phyloP scores from a whole-genome alignment of 2,113 vertebrate species.

The Puntigrus tetrazona region DNA sequence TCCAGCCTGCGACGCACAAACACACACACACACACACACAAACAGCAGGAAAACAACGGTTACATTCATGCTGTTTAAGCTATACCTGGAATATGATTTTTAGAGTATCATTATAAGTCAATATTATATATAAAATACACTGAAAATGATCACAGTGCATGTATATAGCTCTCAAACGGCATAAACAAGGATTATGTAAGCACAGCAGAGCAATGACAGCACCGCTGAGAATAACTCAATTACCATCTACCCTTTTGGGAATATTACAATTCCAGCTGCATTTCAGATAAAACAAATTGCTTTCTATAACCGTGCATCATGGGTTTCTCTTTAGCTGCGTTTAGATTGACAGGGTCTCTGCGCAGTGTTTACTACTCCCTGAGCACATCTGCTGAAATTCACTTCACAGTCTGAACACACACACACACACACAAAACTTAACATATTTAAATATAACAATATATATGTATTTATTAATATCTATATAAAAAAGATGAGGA shows the following conservation, averaged over 20 bases:
- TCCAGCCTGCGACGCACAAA: constrained; percentile 82
- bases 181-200: not conserved
- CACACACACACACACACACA: not conserved
- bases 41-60: constrained; percentile 29
- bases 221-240: not conserved
- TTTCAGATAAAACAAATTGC: not conserved
- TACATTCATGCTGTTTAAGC: not conserved
- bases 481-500: too few relatives aligned
- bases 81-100: not conserved
- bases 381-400: not conserved
- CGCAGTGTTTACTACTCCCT: not conserved
- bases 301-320: not conserved
- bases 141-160: not conserved
- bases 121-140: not conserved
- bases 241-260: not conserved
- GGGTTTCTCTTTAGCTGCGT: not conserved
- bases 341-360: not conserved
- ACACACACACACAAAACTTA: not conserved
- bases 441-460: too few relatives aligned
- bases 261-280: not conserved
- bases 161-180: not conserved
- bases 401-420: not conserved
- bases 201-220: not conserved
- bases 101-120: not conserved
- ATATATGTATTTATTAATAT: too few relatives aligned